Evolutionary conservation across 2,113 vertebrate genomes (phyloP), one percentile per base, ranked within the genome.

Genomic region (Corythornis madagascariensis): DNA sequence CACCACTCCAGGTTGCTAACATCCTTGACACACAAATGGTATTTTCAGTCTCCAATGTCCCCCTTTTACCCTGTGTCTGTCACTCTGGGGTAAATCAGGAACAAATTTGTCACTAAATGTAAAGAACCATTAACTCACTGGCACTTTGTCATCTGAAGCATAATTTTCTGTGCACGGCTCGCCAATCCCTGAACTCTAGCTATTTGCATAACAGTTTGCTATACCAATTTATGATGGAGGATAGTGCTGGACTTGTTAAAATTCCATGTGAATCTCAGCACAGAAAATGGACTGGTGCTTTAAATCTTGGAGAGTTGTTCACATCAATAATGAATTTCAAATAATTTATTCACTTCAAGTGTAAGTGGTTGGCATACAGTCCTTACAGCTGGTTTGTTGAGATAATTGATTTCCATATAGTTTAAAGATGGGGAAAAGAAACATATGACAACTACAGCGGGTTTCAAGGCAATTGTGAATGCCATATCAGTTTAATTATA

Each of bases 361-460:
- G 97, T 98, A 98, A 99, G 98, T 98, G 98, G 97, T 98, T 98
- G 98, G 98, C 98, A 97, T 96, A 97, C 97, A 96, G 98, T 98
- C 98, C 98, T 99, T 98, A 98, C 98, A 98, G 97, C 98, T 98
- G 98, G 97, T 99, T 98, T 98, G 98, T 97, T 96, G 98, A 99
- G 98, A 98, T 99, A 99, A 99, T 98, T 99, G 98, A 99, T 99
- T 99, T 98, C 98, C 98, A 97, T 98, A 98, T 98, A 98, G 98
- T 98, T 98, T 98, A 98, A 99, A 98, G 98, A 98, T 93, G 97
- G 94, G 97, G 95, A 95, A 97, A 96, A 97, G 97, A 97, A 97
- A 97, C 97, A 96, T 97, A 96, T 97, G 98, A 97, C 97, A 97
- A 97, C 96, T 94, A 73, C 89, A 81, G 95, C 79, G 1, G 93